phyloP scores from a whole-genome alignment of 2,797 vertebrate species.

The Heliangelus exortis region DNA sequence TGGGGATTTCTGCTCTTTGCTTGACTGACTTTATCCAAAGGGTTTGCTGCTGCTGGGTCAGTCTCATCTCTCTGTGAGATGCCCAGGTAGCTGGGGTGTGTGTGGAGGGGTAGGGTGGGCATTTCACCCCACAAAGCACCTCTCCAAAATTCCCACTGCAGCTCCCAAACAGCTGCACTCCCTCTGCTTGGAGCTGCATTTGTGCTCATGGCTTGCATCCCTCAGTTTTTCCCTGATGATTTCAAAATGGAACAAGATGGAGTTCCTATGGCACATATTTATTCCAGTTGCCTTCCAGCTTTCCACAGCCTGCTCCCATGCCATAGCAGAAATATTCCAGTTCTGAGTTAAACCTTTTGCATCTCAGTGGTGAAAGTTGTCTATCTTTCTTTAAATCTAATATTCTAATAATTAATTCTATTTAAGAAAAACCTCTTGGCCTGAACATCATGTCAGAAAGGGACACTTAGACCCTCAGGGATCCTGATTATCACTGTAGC shows the following conservation, averaged over 20 bases:
- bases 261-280: neutral
- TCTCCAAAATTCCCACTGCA: neutral
- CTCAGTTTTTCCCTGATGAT: neutral
- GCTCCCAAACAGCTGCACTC: neutral
- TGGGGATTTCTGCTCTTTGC: constrained; percentile 22
- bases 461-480: neutral
- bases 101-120: rapidly evolving
- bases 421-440: constrained; percentile 44
- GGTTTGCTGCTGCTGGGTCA: rapidly evolving
- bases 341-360: neutral
- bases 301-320: constrained; percentile 29
- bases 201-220: neutral
- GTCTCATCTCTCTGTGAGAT: neutral
- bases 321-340: neutral
- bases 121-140: rapidly evolving
- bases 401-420: neutral
- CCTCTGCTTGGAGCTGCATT: neutral
- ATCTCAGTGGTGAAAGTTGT: neutral
- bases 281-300: neutral
- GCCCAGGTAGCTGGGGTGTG: neutral
- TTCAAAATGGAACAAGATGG: constrained; percentile 18
- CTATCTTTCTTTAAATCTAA: constrained; percentile 13
- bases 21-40: neutral
- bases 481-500: constrained; percentile 11
- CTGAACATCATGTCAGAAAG: neutral